Conservation (phyloP, 2,113 vertebrate genomes). For the Monopterus albus region DNA sequence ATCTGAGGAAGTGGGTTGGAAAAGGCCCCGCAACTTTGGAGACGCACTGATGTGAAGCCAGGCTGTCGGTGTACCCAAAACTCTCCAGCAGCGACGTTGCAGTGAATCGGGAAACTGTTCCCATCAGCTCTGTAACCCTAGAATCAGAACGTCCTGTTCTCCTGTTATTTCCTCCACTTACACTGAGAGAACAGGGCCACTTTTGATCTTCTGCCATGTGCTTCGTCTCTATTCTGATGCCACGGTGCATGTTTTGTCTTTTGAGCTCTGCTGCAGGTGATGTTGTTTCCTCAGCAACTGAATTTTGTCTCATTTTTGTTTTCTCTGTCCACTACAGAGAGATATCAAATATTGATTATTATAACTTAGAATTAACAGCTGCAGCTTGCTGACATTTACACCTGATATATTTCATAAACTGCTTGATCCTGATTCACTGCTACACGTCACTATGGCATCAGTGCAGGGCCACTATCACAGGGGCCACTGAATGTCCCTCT, state of each 20-base stretch:
- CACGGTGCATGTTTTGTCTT: slow-evolving; percentile 12
- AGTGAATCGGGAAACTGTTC: slow-evolving; percentile 53
- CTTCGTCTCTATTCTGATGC: background rate
- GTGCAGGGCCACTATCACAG: no score
- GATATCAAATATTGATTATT: no score
- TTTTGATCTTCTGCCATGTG: background rate
- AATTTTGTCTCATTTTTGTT: no score
- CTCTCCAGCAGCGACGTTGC: slow-evolving; percentile 51
- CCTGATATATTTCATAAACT: no score
- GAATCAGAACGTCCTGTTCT: slow-evolving; percentile 52
- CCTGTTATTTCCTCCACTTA: background rate
- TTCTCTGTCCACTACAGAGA: no score
- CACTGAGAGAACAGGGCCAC: background rate
- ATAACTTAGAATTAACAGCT: no score
- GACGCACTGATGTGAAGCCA: slow-evolving; percentile 49
- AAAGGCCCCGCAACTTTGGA: slow-evolving; percentile 48
- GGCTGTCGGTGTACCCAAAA: slow-evolving; percentile 53
- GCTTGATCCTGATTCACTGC: no score
- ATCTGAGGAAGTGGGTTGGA: slow-evolving; percentile 63
- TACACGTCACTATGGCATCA: no score
- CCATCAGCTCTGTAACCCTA: slow-evolving; percentile 21
- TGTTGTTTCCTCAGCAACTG: background rate
- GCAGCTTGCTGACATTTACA: no score
- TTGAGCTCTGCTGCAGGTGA: no score
- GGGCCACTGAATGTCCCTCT: no score